Conservation (phyloP, 2,797 vertebrate genomes). For the Clarias laeviceps region DNA sequence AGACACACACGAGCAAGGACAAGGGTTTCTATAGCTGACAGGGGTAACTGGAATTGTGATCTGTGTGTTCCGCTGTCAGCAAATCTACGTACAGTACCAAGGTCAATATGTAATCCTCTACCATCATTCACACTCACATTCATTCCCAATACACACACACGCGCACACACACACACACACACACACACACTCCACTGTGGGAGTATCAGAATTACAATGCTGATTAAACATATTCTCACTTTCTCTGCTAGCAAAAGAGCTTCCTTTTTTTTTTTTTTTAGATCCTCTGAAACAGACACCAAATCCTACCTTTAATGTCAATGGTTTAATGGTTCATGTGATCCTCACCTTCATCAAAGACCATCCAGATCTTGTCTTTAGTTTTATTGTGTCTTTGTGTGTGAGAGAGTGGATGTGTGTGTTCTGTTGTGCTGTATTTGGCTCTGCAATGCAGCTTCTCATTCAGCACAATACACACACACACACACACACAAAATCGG, state of each 20-base stretch:
- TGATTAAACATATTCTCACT: constrained; percentile 2
- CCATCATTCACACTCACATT: neutral
- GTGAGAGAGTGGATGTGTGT: neutral
- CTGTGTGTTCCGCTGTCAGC: constrained; percentile 26
- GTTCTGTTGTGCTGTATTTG: constrained; percentile 41
- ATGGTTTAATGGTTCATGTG: neutral
- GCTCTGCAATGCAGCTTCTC: constrained; percentile 40
- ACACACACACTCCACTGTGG: neutral
- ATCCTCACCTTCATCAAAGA: neutral
- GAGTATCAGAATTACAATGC: constrained; percentile 3
- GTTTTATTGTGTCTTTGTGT: neutral
- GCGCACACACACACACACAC: neutral
- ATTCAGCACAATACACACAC: constrained; percentile 31
- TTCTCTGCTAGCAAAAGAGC: neutral
- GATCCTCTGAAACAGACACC: constrained; percentile 13
- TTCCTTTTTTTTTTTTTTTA: too few relatives aligned
- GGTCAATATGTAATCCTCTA: constrained; percentile 20
- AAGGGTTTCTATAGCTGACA: neutral
- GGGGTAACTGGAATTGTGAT: constrained; percentile 15
- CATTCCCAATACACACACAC: neutral
- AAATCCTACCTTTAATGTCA: constrained; percentile 11
- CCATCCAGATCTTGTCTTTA: neutral
- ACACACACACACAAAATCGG: constrained; percentile 7
- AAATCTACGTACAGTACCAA: constrained; percentile 19
- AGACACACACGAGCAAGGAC: neutral